phyloP scores from a whole-genome alignment of 2,888 invertebrate genomes.

The Hoplodrina blanda region DNA sequence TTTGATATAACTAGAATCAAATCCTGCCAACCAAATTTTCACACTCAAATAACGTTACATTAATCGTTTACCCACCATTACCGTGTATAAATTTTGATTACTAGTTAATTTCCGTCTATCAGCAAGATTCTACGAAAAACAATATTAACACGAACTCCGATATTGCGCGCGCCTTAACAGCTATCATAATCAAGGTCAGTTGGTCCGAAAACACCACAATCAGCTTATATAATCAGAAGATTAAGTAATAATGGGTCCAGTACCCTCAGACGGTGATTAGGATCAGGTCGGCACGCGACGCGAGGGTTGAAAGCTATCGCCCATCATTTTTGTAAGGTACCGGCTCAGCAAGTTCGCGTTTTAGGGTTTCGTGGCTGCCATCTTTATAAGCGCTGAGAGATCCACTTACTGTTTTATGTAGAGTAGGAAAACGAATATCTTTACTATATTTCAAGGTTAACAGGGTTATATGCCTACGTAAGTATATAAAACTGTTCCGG shows the following conservation, averaged over 20 bases:
- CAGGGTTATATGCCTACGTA: neutral
- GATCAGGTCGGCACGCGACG: constrained; percentile 55
- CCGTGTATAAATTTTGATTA: constrained; percentile 4
- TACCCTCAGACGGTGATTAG: constrained; percentile 54
- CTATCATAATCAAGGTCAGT: constrained; percentile 59
- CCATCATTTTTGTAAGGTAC: constrained; percentile 44
- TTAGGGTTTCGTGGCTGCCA: constrained; percentile 27
- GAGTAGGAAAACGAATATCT: constrained; percentile 33
- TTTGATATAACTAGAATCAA: neutral
- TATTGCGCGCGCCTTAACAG: constrained; percentile 24
- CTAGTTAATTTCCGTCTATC: constrained; percentile 28
- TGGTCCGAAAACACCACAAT: constrained; percentile 45
- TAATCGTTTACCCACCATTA: neutral
- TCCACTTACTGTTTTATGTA: constrained; percentile 46
- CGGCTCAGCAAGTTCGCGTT: constrained; percentile 48
- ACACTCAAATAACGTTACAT: neutral
- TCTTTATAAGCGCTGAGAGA: constrained; percentile 44
- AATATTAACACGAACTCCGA: constrained; percentile 29
- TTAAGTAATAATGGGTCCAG: constrained; percentile 63
- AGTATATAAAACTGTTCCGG: constrained; percentile 4
- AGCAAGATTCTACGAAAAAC: constrained; percentile 21
- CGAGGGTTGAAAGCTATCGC: constrained; percentile 52
- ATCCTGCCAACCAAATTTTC: neutral
- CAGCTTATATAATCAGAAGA: constrained; percentile 58
- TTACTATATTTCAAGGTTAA: constrained; percentile 8